Evolutionary conservation across 2,888 invertebrate genomes (phyloP), one percentile per base, ranked within the genome.

Genomic region (Synergus itoensis): DNA sequence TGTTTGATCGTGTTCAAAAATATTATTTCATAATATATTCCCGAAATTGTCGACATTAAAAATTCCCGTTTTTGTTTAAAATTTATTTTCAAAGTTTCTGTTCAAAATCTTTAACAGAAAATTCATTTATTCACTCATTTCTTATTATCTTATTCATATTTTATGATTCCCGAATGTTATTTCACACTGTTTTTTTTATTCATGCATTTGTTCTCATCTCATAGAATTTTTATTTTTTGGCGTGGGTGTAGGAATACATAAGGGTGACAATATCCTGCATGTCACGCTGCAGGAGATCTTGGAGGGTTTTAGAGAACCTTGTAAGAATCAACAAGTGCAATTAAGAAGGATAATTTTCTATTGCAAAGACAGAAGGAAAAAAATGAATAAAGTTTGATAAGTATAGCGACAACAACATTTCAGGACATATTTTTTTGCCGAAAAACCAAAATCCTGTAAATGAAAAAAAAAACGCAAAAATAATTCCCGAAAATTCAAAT

Each of bases 251-350:
- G 81, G 79, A 81, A 81, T 80, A 76, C 65, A 79, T 64, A 80
- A 67, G 81, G 75, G 81, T 80, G 76, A 81, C 80, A 79, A 76
- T 80, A 80, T 83, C 80, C 81, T 82, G 77, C 81, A 81, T 83
- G 83, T 84, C 79, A 77, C 82, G 57, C 80, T 76, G 77, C 83
- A 78, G 83, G 83, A 77, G 81, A 81, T 82, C 84, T 80, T 73
- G 14, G 45, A 77, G 79, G 48, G 62, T 63, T 63, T 48, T 63
- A 5, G 21, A 63, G n/a, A 64, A 16, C 1, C 64, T 67, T 8
- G 21, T 45, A 45, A 14, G 9, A 21, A 45, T 45, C 18, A 45
- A 45, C 12, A 18, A 67, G 43, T 8, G 7, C 3, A 45, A 5
- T 21, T 67, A 43, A 11, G 4, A 21, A 67, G 12, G 11, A 4